Evolutionary conservation across 2,113 vertebrate genomes (phyloP).

Genomic region (Spea multiplicata): DNA sequence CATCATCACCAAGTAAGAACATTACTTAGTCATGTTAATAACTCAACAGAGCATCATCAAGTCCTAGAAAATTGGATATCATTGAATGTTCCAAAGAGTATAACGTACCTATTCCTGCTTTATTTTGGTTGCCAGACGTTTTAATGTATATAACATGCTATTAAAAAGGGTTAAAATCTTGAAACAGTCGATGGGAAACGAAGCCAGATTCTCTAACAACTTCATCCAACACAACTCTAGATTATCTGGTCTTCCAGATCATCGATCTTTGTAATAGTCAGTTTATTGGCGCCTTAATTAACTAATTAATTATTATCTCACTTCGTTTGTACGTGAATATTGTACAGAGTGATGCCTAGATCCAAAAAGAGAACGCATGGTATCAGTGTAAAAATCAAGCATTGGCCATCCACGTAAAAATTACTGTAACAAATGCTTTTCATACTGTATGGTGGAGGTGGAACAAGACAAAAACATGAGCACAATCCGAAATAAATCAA

Average conservation of each 20-base stretch:
- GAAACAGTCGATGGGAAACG: conserved; percentile 22
- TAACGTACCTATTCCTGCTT: neutral
- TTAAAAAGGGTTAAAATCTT: conserved; percentile 27
- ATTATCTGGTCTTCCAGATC: conserved; percentile 11
- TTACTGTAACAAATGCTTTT: too few species aligned
- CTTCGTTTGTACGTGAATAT: conserved; percentile 19
- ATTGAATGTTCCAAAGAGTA: conserved; percentile 13
- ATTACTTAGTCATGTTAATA: neutral
- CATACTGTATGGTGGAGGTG: too few species aligned
- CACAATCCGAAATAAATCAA: neutral
- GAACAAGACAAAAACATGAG: too few species aligned
- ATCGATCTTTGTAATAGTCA: conserved; percentile 44
- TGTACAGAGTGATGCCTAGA: conserved; percentile 8
- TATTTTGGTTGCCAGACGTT: neutral
- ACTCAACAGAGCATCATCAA: neutral
- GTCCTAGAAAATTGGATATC: conserved; percentile 11
- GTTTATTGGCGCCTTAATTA: conserved; percentile 42
- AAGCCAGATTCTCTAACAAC: conserved; percentile 11
- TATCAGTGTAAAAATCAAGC: too few species aligned
- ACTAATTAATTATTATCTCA: conserved; percentile 47
- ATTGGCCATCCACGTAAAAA: too few species aligned
- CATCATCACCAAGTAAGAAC: neutral
- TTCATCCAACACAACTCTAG: conserved; percentile 13
- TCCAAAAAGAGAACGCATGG: neutral
- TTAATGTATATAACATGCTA: neutral